phyloP scores from a whole-genome alignment of 2,888 invertebrate species.

The Odiellus spinosus region DNA sequence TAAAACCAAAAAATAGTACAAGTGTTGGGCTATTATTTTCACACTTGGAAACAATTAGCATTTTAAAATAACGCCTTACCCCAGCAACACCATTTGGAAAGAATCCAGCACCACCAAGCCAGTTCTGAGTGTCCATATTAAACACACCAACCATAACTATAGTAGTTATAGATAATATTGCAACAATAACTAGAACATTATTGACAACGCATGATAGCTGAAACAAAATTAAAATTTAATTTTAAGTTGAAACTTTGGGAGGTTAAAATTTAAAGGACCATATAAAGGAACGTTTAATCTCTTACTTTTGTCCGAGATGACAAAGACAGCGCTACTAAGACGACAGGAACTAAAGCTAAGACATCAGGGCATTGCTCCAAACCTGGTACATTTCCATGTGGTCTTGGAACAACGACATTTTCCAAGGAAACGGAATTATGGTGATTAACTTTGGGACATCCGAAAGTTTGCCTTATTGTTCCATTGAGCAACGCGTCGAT shows the following conservation, averaged over 20 bases:
- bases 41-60: too few species aligned
- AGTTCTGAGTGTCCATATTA: conserved; percentile 18
- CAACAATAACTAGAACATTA: conserved; percentile 16
- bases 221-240: neutral
- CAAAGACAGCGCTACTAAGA: conserved; percentile 3
- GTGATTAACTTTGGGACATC: too few species aligned
- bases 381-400: conserved; percentile 5
- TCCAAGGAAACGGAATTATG: too few species aligned
- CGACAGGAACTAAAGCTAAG: conserved; percentile 4
- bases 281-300: too few species aligned
- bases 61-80: conserved; percentile 12
- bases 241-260: too few species aligned
- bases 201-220: conserved; percentile 17
- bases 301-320: conserved; percentile 7
- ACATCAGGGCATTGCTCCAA: conserved; percentile 9
- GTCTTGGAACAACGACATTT: too few species aligned
- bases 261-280: too few species aligned
- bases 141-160: conserved; percentile 16
- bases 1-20: too few species aligned
- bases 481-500: conserved; percentile 14
- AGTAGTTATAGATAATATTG: conserved; percentile 16
- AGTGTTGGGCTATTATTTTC: too few species aligned
- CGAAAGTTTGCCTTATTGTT: neutral
- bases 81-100: conserved; percentile 18
- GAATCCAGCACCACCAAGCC: conserved; percentile 20